A percentile compares a stretch with the other conserved stretches of the same genome.
Conservation (phyloP, 2,888 invertebrate genomes). For the Erannis defoliaria region DNA sequence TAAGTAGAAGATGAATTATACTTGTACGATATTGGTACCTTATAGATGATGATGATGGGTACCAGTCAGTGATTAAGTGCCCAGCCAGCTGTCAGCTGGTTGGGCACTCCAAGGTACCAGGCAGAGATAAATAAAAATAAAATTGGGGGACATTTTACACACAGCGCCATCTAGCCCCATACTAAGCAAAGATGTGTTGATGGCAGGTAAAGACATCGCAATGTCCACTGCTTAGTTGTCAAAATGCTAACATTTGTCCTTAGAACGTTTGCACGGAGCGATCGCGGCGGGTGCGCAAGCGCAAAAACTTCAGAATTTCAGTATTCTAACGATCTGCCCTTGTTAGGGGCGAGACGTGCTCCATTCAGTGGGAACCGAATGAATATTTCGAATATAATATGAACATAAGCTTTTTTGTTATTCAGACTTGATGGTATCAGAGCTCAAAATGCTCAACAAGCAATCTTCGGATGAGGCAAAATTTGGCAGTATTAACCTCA, state of each 20-base stretch:
- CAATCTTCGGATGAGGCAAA: too few relatives aligned
- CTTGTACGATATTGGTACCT: too few relatives aligned
- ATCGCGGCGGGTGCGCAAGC: constrained; percentile 22
- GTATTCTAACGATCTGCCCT: constrained; percentile 62
- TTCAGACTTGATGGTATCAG: background rate
- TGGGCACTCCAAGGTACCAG: too few relatives aligned
- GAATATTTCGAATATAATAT: constrained; percentile 4
- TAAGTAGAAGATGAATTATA: too few relatives aligned
- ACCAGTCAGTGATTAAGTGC: too few relatives aligned
- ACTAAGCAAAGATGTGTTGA: too few relatives aligned
- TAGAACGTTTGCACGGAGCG: constrained; percentile 51
- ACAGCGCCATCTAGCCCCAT: too few relatives aligned
- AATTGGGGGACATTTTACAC: too few relatives aligned
- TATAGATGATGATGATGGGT: too few relatives aligned
- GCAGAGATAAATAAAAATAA: too few relatives aligned
- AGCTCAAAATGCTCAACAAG: background rate
- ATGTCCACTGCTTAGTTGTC: constrained; percentile 4
- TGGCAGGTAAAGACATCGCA: background rate
- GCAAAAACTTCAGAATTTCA: constrained; percentile 59
- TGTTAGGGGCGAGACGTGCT: constrained; percentile 46
- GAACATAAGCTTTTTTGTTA: background rate
- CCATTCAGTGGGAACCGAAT: constrained; percentile 37
- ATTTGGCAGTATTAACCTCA: too few relatives aligned
- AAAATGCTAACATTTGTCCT: constrained; percentile 22
- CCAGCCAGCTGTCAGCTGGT: too few relatives aligned